phyloP scores from a whole-genome alignment of 2,113 vertebrate species.

The Apistogramma diplotaenia region DNA sequence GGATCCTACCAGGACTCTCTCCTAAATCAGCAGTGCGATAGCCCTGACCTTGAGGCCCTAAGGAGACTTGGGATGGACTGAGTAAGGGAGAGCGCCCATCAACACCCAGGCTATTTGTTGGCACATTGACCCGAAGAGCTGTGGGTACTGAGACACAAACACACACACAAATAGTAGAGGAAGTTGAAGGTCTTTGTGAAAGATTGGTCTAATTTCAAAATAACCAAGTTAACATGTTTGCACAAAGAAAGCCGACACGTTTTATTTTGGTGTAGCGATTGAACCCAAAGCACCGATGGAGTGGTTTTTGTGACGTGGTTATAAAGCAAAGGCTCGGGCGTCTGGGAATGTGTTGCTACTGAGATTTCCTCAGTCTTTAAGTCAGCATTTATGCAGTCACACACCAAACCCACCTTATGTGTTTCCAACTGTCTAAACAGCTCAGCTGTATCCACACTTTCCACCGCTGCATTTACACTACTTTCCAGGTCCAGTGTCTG shows the following conservation, averaged over 20 bases:
- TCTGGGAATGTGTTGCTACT: neutral
- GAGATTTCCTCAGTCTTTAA: neutral
- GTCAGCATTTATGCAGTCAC: neutral
- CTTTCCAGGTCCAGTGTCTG: too few relatives aligned
- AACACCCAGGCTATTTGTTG: constrained; percentile 77
- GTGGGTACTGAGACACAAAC: constrained; percentile 76
- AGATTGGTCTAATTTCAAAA: neutral
- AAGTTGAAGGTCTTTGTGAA: neutral
- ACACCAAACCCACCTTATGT: neutral
- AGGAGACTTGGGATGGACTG: constrained; percentile 78
- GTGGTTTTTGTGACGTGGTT: neutral
- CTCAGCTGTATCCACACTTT: neutral
- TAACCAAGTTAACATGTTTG: neutral
- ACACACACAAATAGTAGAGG: neutral
- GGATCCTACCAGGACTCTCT: constrained; percentile 74
- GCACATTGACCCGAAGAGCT: constrained; percentile 79
- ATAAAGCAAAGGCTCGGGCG: neutral
- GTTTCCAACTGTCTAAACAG: neutral
- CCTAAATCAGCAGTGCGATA: constrained; percentile 83
- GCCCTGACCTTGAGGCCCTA: constrained; percentile 78
- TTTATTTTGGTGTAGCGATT: neutral
- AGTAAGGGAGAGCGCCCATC: constrained; percentile 78
- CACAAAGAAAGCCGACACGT: neutral
- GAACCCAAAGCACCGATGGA: neutral
- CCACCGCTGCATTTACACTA: neutral